Base-by-base conservation (phyloP, 1,140 invertebrate species). In the Ostrea denselamellosa region DNA sequence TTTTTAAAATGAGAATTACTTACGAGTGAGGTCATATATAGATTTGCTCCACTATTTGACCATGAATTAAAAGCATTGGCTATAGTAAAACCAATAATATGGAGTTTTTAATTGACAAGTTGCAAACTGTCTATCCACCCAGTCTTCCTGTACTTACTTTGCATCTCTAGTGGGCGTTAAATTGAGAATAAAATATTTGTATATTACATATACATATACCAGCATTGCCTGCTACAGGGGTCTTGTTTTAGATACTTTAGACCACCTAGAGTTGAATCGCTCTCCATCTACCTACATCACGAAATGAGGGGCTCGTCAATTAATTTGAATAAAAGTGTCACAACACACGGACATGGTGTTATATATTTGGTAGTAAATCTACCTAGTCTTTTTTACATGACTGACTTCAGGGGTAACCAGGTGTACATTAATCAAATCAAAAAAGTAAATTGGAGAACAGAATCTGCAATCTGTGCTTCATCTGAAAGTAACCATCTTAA, bases 261-360 rank as follows among this genome's bases (percentile, higher is more conserved):
- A 62, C 56, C 56, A 62, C 56, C 56, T 62, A 62, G 17, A 19
- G 56, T 19, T 19, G 56, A 62, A 19, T n/a, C 17, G 56, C n/a
- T 19, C 14, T 28, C 28, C 28, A 34, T 34, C 68, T 77, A 77
- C 68, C 68, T 77, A 77, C 68, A 77, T 77, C 68, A 12, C 22
- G 28, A 77, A 77, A 25, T 34, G 68, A 34, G 14, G 68, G 68
- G 10, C 68, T 77, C 68, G 17, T 28, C 68, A 25, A 77, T 77
- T 77, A 28, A 77, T 77, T 28, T 77, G 28, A 77, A 77, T 77
- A 77, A 77, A 77, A 77, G 12, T 77, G 68, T 77, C 68, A 77
- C 22, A 25, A 34, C 9, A 77, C 4, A 77, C 9, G 68, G 28
- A 12, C 10, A 77, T 34, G 25, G 68, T 77, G 68, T 77, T 77